Conservation (phyloP, 2,113 vertebrate species). For the Diglossa brunneiventris region DNA sequence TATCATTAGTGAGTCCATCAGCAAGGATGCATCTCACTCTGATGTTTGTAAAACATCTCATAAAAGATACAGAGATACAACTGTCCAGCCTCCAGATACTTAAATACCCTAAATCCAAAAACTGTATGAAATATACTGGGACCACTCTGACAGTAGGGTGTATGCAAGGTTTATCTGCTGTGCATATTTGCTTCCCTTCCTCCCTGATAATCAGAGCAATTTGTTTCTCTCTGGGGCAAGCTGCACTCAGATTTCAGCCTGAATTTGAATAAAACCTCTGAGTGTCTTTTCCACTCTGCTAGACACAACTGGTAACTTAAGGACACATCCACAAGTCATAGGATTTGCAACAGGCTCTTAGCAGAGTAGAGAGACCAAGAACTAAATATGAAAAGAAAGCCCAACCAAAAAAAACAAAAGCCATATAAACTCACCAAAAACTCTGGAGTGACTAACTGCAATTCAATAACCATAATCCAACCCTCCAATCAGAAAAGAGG, state of each 20-base stretch:
- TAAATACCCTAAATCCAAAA: not conserved
- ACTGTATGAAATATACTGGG: not conserved
- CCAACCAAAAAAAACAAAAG: too few species aligned
- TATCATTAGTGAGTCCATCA: not conserved
- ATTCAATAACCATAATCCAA: not conserved
- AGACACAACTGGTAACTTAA: not conserved
- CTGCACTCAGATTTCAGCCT: not conserved
- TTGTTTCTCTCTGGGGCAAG: not conserved
- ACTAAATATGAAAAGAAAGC: not conserved
- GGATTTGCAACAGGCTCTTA: not conserved
- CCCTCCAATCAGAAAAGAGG: not conserved
- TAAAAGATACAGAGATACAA: not conserved
- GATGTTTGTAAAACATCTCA: not conserved
- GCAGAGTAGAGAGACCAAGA: not conserved
- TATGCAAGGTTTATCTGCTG: not conserved
- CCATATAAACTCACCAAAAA: not conserved
- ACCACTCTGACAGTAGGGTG: not conserved
- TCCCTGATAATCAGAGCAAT: not conserved
- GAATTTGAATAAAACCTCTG: not conserved
- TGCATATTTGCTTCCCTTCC: not conserved
- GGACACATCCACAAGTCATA: not conserved
- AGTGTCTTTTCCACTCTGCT: not conserved
- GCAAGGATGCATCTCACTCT: not conserved
- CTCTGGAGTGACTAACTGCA: not conserved
- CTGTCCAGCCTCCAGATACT: not conserved